phyloP scores from a whole-genome alignment of 2,888 invertebrate genomes.

The Phortica magna region DNA sequence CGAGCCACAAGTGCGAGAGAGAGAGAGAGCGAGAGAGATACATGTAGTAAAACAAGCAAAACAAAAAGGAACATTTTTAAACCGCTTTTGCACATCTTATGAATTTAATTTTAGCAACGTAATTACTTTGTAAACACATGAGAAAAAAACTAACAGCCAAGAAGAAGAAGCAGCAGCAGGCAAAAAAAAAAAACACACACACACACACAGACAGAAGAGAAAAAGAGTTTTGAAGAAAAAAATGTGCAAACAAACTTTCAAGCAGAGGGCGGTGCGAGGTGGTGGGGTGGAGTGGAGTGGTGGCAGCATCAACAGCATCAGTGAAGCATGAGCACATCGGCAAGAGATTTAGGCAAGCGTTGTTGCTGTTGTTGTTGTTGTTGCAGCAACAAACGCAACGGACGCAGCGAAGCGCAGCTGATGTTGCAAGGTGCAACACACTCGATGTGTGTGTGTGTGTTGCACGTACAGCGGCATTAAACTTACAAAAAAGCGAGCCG shows the following conservation, averaged over 20 bases:
- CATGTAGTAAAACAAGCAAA: not conserved
- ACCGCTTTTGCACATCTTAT: constrained; percentile 59
- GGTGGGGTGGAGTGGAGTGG: not conserved
- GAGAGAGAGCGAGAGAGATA: not conserved
- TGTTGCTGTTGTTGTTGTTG: constrained; percentile 19
- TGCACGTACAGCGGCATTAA: constrained; percentile 3
- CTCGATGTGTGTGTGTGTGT: constrained; percentile 12
- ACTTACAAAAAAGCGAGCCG: not conserved
- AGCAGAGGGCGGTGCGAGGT: not conserved
- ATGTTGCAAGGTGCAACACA: constrained; percentile 12
- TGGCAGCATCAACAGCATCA: not conserved
- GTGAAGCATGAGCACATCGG: constrained; percentile 24
- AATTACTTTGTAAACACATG: constrained; percentile 75
- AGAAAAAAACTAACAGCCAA: constrained; percentile 53
- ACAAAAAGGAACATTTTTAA: constrained; percentile 23
- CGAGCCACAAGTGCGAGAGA: not conserved
- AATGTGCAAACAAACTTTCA: constrained; percentile 33
- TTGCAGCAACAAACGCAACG: constrained; percentile 41
- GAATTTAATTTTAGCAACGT: constrained; percentile 74
- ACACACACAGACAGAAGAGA: constrained; percentile 36
- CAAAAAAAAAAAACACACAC: constrained; percentile 50
- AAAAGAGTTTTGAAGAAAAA: constrained; percentile 9
- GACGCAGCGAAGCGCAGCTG: constrained; percentile 38
- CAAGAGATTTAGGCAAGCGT: constrained; percentile 65
- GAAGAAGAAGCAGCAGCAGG: constrained; percentile 32